These are phyloP conservation scores for Parasteatoda lunata DNA, from an alignment of 2,888 invertebrate genomes.

Conservation along the genomic window DNA sequence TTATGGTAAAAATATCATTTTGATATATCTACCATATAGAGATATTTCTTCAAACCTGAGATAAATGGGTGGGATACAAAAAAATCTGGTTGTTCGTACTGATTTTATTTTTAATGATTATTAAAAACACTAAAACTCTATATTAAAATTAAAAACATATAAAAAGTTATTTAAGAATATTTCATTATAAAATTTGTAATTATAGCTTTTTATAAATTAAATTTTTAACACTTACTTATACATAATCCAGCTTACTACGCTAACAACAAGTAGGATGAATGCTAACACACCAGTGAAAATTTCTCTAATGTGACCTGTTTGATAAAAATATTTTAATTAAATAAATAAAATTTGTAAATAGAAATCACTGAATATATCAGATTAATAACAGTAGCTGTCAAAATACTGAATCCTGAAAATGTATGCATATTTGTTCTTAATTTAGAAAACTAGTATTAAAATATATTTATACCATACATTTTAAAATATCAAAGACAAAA, in stretches of 20 bases:
- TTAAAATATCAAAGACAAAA: too few relatives aligned
- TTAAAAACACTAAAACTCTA: too few relatives aligned
- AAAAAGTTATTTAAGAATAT: neutral
- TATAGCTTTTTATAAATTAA: neutral
- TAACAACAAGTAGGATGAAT: constrained; percentile 86
- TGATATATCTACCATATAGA: too few relatives aligned
- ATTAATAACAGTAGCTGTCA: too few relatives aligned
- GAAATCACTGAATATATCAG: too few relatives aligned
- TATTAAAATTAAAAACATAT: too few relatives aligned
- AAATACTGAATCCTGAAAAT: neutral
- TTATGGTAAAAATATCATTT: too few relatives aligned
- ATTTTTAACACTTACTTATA: constrained; percentile 77
- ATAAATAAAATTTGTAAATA: too few relatives aligned
- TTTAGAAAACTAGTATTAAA: neutral
- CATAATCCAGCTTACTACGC: constrained; percentile 89
- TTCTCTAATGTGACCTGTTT: constrained; percentile 73
- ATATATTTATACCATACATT: neutral
- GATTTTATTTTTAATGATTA: too few relatives aligned
- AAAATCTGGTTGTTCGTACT: too few relatives aligned
- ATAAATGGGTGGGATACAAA: too few relatives aligned
- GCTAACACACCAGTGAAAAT: constrained; percentile 88
- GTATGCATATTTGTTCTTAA: neutral
- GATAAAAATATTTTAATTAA: neutral
- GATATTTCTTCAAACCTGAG: too few relatives aligned
- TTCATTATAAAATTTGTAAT: neutral